Evolutionary conservation across 2,797 vertebrate species (phyloP).

Genomic region (Eulemur albifrons): DNA sequence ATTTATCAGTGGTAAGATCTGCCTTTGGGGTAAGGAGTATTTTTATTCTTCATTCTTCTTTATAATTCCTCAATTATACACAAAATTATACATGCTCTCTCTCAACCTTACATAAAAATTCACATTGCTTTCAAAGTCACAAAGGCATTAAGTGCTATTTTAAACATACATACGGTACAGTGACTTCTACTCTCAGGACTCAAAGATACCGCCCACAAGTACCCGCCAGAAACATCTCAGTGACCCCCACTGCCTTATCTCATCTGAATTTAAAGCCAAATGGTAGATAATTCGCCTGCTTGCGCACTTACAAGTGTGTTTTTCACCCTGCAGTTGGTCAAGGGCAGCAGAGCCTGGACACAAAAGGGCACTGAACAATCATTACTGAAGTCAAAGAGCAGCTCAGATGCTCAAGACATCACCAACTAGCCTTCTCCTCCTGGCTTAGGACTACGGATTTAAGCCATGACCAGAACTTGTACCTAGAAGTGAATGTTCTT

Average conservation of each 20-base stretch:
- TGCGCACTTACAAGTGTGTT: too few species aligned
- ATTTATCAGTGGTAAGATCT: not conserved
- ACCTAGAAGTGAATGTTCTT: not conserved
- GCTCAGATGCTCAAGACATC: not conserved
- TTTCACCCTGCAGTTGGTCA: not conserved
- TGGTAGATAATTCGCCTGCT: not conserved
- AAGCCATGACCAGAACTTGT: not conserved
- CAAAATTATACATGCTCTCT: not conserved
- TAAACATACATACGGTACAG: not conserved
- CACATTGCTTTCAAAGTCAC: not conserved
- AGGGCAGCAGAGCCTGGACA: not conserved
- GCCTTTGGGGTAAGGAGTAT: not conserved
- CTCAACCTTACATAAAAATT: not conserved
- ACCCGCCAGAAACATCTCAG: not conserved
- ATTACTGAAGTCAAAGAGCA: not conserved
- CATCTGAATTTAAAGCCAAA: not conserved
- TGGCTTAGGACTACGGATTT: not conserved
- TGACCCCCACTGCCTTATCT: not conserved
- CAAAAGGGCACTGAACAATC: not conserved
- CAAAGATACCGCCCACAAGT: not conserved
- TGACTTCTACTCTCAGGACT: not conserved
- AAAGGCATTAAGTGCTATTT: not conserved
- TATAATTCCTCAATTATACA: not conserved
- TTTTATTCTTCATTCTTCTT: not conserved
- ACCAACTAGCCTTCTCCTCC: not conserved